These are phyloP conservation scores for Cyrtonyx montezumae DNA, from an alignment of 2,113 vertebrate species.

Conservation along the genomic window DNA sequence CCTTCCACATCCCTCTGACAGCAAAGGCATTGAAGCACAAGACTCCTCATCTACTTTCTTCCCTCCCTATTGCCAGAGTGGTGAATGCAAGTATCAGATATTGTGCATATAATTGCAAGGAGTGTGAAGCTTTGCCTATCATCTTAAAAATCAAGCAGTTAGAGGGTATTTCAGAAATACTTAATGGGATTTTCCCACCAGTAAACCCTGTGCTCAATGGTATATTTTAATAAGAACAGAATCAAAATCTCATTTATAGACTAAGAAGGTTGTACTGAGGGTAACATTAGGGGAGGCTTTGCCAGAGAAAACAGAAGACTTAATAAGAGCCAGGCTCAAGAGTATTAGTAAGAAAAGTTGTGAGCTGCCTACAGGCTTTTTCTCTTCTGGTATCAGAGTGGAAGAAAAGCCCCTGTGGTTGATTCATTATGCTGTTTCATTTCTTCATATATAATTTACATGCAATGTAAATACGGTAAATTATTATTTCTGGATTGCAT, in stretches of 20 bases:
- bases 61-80: not conserved
- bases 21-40: not conserved
- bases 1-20: not conserved
- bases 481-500: slow-evolving; percentile 71
- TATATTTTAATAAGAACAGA: slow-evolving; percentile 74
- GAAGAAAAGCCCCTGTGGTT: slow-evolving; percentile 66
- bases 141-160: slow-evolving; percentile 75
- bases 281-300: slow-evolving; percentile 40
- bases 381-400: slow-evolving; percentile 61
- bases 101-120: not conserved
- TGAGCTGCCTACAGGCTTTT: slow-evolving; percentile 65
- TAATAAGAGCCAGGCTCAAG: slow-evolving; percentile 57
- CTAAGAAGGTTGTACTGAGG: slow-evolving; percentile 68
- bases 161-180: slow-evolving; percentile 76
- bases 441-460: slow-evolving; percentile 68
- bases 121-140: slow-evolving; percentile 60
- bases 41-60: not conserved
- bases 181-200: slow-evolving; percentile 83
- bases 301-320: slow-evolving; percentile 80
- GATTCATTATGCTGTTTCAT: slow-evolving; percentile 74
- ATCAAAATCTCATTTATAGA: slow-evolving; percentile 80
- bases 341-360: slow-evolving; percentile 68
- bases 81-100: not conserved
- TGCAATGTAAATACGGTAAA: slow-evolving; percentile 57
- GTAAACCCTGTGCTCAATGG: slow-evolving; percentile 70